Evolutionary conservation across 2,113 vertebrate genomes (phyloP), one percentile per base, ranked within the genome.

Genomic region (Cyanistes caeruleus): DNA sequence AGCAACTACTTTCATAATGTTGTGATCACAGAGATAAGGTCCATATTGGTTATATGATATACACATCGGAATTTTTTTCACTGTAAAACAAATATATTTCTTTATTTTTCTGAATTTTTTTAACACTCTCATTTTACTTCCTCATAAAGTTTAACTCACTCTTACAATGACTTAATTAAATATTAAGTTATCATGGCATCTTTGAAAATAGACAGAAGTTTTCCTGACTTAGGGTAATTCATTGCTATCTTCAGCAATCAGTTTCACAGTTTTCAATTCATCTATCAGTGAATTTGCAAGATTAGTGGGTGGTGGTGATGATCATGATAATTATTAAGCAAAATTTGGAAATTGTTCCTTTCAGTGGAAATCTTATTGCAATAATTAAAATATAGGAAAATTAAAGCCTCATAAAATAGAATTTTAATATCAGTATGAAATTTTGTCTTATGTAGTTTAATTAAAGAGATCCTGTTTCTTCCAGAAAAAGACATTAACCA

Each of bases 1-100:
- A 76, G 68, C 97, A 84, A 97, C 94, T 31, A 97, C 70, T 89
- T 97, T 95, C 55, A 97, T 91, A 73, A 96, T 97, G 84, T 97
- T 96, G 73, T 97, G 90, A 77, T 97, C 95, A 72, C 33, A 95
- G 49, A 97, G 94, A 35, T 97, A 91, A 62, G 93, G 44, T 73
- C 92, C 95, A 67, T 97, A 97, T 31, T 95, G 89, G 33, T 56
- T 87, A 60, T 96, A 97, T 3, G 96, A 94, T 91, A 97, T 94
- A 48, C 94, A 92, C 8, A 97, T 44, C 0, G 93, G 90, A 59
- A 96, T 93, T 84, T 88, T 96, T 86, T 97, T 98, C 80, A 93
- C 96, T 97, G 87, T 51, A 96, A 97, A 84, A 87, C 2, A 95
- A 97, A 92, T 67, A 5, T 3, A 68, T 80, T 77, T 76, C 3